Evolutionary conservation across 2,888 invertebrate genomes (phyloP).

Genomic region (Drosophila falleni): DNA sequence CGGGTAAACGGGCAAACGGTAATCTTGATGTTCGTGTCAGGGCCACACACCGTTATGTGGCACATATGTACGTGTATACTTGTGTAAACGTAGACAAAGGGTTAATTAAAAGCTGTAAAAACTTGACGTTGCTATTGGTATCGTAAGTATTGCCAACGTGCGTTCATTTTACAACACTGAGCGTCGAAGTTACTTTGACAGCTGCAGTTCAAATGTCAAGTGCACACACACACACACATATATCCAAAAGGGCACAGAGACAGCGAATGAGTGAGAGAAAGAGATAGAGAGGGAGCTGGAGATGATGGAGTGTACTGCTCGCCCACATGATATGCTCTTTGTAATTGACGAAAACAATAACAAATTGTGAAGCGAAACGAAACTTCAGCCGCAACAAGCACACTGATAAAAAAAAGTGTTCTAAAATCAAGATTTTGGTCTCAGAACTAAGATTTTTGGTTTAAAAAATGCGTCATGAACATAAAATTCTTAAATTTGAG

Average conservation of each 20-base stretch:
- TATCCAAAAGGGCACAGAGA: conserved; percentile 2
- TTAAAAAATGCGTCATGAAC: too few relatives aligned
- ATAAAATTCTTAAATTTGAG: too few relatives aligned
- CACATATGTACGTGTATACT: conserved; percentile 1
- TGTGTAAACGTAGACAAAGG: conserved; percentile 57
- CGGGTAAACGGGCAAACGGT: conserved; percentile 16
- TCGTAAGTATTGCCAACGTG: conserved; percentile 35
- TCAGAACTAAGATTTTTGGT: too few relatives aligned
- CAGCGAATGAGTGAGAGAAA: not conserved
- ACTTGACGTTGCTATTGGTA: conserved; percentile 48
- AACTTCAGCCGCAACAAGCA: conserved; percentile 57
- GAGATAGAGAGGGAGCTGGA: too few relatives aligned
- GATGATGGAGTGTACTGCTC: not conserved
- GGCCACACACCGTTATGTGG: conserved; percentile 38
- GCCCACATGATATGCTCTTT: conserved; percentile 49
- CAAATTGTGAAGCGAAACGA: conserved; percentile 72
- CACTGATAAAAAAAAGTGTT: too few relatives aligned
- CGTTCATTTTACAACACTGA: conserved; percentile 44
- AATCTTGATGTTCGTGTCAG: conserved; percentile 77
- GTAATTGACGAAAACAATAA: conserved; percentile 79
- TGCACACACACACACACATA: conserved; percentile 42
- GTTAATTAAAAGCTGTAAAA: conserved; percentile 76
- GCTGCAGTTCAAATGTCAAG: conserved; percentile 80
- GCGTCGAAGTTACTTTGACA: conserved; percentile 67
- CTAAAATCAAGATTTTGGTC: too few relatives aligned